Conservation (phyloP, 1,140 invertebrate genomes). For the Anastrepha ludens region DNA sequence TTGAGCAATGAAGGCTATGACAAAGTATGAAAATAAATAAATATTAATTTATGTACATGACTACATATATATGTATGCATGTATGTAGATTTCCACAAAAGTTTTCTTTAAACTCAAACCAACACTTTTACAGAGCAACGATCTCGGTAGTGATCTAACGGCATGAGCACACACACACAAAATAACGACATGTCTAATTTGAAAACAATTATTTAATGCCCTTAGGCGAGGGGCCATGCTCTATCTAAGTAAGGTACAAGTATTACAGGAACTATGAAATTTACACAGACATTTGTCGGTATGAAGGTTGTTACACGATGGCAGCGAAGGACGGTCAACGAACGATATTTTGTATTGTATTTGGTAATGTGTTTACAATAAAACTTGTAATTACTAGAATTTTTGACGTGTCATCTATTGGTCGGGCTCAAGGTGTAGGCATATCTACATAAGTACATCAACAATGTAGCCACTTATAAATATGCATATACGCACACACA, state of each 20-base stretch:
- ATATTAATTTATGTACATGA: no score
- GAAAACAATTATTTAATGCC: constrained; percentile 5
- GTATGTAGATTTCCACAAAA: no score
- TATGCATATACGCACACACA: not conserved
- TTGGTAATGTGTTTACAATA: not conserved
- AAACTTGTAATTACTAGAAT: no score
- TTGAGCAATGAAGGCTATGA: no score
- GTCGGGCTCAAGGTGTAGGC: not conserved
- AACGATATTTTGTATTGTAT: constrained; percentile 16
- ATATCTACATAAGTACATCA: not conserved
- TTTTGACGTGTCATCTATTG: no score
- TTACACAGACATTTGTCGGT: not conserved
- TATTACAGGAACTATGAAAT: no score
- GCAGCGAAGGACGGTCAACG: constrained; percentile 39
- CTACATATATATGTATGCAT: no score
- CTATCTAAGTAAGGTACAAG: not conserved
- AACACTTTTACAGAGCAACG: not conserved
- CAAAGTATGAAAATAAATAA: no score
- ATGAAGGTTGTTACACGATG: constrained; percentile 27
- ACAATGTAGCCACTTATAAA: not conserved
- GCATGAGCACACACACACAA: not conserved
- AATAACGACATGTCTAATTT: not conserved
- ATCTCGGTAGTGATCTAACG: not conserved
- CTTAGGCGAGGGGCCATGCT: not conserved
- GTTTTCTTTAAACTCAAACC: no score